Percentiles rank a stretch among this genome's conserved stretches.
Conservation (phyloP, 1,140 invertebrate species). For the Amphibalanus amphitrite region DNA sequence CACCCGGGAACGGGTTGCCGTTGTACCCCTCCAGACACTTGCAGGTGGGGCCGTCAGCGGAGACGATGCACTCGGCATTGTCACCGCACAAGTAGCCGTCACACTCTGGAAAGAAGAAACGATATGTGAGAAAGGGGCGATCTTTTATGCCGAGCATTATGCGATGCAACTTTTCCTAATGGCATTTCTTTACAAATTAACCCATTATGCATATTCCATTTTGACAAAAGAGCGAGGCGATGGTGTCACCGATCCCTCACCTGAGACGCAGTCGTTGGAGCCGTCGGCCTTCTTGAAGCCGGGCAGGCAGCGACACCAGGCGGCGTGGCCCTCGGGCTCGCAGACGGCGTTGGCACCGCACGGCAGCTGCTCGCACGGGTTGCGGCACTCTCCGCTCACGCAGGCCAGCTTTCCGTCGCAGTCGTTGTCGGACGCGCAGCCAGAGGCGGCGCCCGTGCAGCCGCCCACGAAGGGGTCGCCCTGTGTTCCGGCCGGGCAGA, state of each 20-base stretch:
- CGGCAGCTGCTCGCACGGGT: slow-evolving; percentile 52
- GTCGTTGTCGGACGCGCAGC: slow-evolving; percentile 48
- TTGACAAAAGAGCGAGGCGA: too few species aligned
- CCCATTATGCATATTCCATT: too few species aligned
- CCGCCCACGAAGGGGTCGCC: slow-evolving; percentile 68
- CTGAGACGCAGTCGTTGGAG: slow-evolving; percentile 58
- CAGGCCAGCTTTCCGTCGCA: slow-evolving; percentile 64
- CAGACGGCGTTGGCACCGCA: slow-evolving; percentile 73
- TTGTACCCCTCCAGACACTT: slow-evolving; percentile 65
- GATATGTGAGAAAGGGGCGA: too few species aligned
- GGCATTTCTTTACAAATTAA: too few species aligned
- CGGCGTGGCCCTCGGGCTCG: slow-evolving; percentile 68
- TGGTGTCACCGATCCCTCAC: slow-evolving; percentile 29
- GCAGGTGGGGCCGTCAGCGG: slow-evolving; percentile 63
- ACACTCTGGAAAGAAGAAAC: slow-evolving; percentile 38
- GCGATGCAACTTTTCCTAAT: too few species aligned
- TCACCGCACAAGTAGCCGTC: slow-evolving; percentile 56
- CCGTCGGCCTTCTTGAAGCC: slow-evolving; percentile 48
- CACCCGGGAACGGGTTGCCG: slow-evolving; percentile 80
- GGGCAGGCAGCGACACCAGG: slow-evolving; percentile 66
- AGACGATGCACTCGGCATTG: slow-evolving; percentile 70
- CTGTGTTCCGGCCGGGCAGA: slow-evolving; percentile 56
- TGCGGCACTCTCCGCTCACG: slow-evolving; percentile 47
- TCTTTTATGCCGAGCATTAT: too few species aligned
- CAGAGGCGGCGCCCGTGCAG: slow-evolving; percentile 34